Evolutionary conservation across 2,113 vertebrate species (phyloP).

Genomic region (Agelaius phoeniceus): DNA sequence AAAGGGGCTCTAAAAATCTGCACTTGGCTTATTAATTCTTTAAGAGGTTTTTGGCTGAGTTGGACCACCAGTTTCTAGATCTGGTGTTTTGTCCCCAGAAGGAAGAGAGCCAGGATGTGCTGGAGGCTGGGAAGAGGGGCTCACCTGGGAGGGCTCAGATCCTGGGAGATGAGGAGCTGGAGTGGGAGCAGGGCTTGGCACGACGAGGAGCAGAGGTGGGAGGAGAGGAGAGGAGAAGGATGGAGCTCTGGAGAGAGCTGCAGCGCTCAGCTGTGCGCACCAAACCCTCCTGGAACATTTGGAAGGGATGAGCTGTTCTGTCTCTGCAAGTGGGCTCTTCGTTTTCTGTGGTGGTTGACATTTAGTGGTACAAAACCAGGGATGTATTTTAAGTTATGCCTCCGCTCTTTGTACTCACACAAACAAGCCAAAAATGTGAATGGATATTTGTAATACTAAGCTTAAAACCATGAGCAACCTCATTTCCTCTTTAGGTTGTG

Average conservation of each 20-base stretch:
- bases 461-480: background rate
- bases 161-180: background rate
- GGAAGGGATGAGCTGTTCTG: background rate
- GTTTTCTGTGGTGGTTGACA: background rate
- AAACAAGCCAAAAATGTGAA: background rate
- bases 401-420: fast-evolving
- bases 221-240: background rate
- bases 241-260: background rate
- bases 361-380: background rate
- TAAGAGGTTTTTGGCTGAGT: background rate
- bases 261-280: background rate
- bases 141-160: background rate
- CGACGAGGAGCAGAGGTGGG: fast-evolving
- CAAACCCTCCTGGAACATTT: background rate
- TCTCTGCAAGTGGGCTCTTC: background rate
- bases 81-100: background rate
- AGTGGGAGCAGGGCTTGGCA: background rate
- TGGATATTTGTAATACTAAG: background rate
- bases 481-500: background rate
- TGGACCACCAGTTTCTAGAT: background rate
- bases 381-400: background rate
- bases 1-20: background rate
- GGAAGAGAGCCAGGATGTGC: background rate
- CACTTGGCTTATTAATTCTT: background rate
- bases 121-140: background rate